Percentiles rank a stretch among this genome's conserved stretches.
Evolutionary conservation across 2,888 invertebrate genomes (phyloP).

Genomic region (Sesia apiformis): DNA sequence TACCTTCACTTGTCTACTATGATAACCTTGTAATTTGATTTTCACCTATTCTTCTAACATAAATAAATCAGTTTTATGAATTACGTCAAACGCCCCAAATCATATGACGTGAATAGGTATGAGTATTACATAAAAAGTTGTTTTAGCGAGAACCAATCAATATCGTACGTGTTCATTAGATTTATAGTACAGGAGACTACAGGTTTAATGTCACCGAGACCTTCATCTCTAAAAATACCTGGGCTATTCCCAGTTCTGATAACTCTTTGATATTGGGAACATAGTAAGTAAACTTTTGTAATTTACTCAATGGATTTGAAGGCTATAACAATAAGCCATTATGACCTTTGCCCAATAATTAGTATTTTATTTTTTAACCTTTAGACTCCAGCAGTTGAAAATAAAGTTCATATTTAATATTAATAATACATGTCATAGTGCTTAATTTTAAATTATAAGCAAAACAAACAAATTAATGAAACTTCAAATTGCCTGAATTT

Average conservation of each 20-base stretch:
- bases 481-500: too few species aligned
- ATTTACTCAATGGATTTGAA: too few species aligned
- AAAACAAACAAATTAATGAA: too few species aligned
- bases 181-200: constrained; percentile 20
- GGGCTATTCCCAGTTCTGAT: constrained; percentile 12
- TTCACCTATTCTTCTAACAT: not conserved
- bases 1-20: constrained; percentile 7
- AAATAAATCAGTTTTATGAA: not conserved
- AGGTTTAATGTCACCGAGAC: constrained; percentile 44
- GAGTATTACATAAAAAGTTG: not conserved
- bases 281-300: too few species aligned
- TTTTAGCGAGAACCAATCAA: constrained; percentile 17
- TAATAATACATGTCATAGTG: too few species aligned
- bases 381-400: not conserved
- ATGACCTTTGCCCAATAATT: not conserved
- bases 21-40: constrained; percentile 4
- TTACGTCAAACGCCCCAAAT: not conserved
- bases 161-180: constrained; percentile 19
- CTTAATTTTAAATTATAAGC: too few species aligned
- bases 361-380: not conserved
- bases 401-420: not conserved
- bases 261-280: too few species aligned
- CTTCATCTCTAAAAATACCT: constrained; percentile 62
- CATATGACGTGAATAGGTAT: too few species aligned
- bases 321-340: not conserved